Percentiles rank a stretch among this genome's conserved stretches.
These are phyloP conservation scores for Trachelus iudaicus DNA, from an alignment of 2,888 invertebrate genomes.

Conservation along the genomic window DNA sequence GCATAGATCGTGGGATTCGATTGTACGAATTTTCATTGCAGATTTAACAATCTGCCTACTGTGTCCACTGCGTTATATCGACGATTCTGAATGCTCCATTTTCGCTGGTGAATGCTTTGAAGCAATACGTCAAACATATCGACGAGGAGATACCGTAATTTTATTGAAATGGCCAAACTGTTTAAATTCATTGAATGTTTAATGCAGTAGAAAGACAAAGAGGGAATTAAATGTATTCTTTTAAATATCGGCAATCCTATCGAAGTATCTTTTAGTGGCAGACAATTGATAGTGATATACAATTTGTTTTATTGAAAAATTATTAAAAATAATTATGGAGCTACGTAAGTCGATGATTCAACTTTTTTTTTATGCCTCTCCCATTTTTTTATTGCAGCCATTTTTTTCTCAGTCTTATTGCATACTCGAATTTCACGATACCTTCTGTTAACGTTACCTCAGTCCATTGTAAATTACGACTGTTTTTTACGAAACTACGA, in stretches of 20 bases:
- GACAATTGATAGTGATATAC: not conserved
- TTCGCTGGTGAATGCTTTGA: not conserved
- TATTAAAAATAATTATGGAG: no score
- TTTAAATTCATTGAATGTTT: not conserved
- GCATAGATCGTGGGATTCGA: not conserved
- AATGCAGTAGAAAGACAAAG: not conserved
- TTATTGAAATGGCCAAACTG: not conserved
- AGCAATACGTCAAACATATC: not conserved
- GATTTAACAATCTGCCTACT: not conserved
- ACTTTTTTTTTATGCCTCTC: not conserved
- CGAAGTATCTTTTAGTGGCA: not conserved
- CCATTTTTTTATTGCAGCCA: not conserved
- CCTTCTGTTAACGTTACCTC: no score
- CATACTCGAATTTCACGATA: no score
- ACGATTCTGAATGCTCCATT: not conserved
- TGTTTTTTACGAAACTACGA: not conserved
- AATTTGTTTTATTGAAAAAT: not conserved
- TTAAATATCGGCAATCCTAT: not conserved
- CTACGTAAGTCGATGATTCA: no score
- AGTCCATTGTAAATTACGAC: no score
- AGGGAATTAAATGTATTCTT: not conserved
- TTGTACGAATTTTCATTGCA: not conserved
- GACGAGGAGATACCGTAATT: not conserved
- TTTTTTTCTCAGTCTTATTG: no score
- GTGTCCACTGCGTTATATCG: not conserved